A percentile compares a stretch with the other conserved stretches of the same genome.
These are phyloP conservation scores for Wiebesia pumilae DNA, from an alignment of 1,140 invertebrate species.

Conservation along the genomic window DNA sequence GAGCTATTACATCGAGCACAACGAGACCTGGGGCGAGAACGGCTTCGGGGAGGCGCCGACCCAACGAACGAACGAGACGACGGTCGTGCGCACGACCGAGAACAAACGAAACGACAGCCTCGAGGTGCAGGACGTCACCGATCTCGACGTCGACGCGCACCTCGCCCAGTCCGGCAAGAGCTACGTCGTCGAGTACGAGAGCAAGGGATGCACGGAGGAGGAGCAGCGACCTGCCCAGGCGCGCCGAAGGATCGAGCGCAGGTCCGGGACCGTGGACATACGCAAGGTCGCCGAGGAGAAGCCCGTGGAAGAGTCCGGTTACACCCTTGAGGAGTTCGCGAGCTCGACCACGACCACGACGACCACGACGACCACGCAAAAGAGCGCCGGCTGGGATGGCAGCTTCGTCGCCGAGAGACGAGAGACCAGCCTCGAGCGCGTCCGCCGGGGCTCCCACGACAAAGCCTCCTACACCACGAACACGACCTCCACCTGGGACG, in stretches of 20 bases:
- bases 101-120: conserved; percentile 57
- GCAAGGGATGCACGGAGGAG: conserved; percentile 47
- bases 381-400: conserved; percentile 53
- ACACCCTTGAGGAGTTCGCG: background rate
- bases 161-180: conserved; percentile 40
- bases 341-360: conserved; percentile 7
- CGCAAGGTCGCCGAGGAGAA: conserved; percentile 66
- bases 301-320: conserved; percentile 41
- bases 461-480: background rate
- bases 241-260: conserved; percentile 51
- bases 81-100: conserved; percentile 52
- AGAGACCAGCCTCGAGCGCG: background rate
- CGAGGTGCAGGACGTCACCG: conserved; percentile 60
- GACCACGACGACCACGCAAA: conserved; percentile 22
- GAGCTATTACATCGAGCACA: conserved; percentile 54
- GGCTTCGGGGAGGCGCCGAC: background rate
- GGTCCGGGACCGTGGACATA: conserved; percentile 57
- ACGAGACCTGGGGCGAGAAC: conserved; percentile 45
- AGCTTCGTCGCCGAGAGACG: background rate
- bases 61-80: conserved; percentile 53
- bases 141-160: conserved; percentile 54
- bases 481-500: conserved; percentile 61
- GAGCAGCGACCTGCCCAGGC: background rate
- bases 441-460: background rate
- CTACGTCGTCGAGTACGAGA: conserved; percentile 64